These are phyloP conservation scores for Pediacus dermestoides DNA, from an alignment of 2,888 invertebrate species.

Conservation along the genomic window DNA sequence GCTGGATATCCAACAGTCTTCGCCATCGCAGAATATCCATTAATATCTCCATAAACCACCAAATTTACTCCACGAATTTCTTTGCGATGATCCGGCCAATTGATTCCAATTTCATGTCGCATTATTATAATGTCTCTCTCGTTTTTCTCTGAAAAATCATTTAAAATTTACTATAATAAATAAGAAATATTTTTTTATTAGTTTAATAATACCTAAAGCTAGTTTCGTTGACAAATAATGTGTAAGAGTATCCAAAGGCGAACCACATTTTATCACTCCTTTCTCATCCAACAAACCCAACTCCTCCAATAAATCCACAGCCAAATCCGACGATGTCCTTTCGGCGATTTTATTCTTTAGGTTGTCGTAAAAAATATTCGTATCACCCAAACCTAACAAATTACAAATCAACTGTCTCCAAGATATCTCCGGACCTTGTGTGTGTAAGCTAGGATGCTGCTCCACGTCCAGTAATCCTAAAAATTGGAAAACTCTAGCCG, in stretches of 20 bases:
- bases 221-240: constrained; percentile 81
- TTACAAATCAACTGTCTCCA: constrained; percentile 88
- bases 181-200: too few relatives aligned
- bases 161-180: constrained; percentile 1
- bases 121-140: constrained; percentile 94
- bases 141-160: constrained; percentile 55
- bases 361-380: constrained; percentile 90
- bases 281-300: constrained; percentile 85
- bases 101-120: constrained; percentile 87
- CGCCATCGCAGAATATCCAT: constrained; percentile 94
- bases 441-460: constrained; percentile 86
- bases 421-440: constrained; percentile 91
- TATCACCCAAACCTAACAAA: constrained; percentile 75
- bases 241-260: constrained; percentile 91
- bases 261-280: constrained; percentile 68
- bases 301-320: constrained; percentile 75
- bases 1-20: constrained; percentile 89
- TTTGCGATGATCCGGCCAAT: constrained; percentile 82
- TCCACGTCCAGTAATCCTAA: constrained; percentile 84
- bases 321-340: constrained; percentile 66
- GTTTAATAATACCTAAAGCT: constrained; percentile 70
- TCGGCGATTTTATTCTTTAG: constrained; percentile 80
- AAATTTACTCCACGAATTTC: constrained; percentile 83
- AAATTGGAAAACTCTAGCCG: constrained; percentile 80
- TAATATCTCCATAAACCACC: constrained; percentile 79